Percentiles rank a stretch among this genome's conserved stretches.
Conservation (phyloP, 2,888 invertebrate genomes). For the Drosophila ochracea region DNA sequence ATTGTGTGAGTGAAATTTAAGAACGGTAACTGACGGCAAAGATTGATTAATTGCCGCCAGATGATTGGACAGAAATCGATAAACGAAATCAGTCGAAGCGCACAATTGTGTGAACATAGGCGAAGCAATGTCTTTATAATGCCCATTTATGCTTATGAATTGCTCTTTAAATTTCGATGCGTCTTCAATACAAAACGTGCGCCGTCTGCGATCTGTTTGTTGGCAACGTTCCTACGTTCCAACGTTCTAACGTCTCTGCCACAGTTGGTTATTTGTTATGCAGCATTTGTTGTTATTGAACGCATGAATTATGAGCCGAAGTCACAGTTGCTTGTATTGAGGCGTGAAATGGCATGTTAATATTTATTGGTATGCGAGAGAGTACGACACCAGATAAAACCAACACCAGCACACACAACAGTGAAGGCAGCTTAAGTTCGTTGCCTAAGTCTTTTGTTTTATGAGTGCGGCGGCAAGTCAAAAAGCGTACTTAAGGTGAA, state of each 20-base stretch:
- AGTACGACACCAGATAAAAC: constrained; percentile 28
- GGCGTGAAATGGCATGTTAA: constrained; percentile 81
- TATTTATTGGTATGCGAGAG: constrained; percentile 51
- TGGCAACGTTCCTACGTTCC: not conserved
- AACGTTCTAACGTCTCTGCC: constrained; percentile 32
- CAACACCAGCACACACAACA: constrained; percentile 11
- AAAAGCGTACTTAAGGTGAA: constrained; percentile 26
- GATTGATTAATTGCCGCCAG: constrained; percentile 68
- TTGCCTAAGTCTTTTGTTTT: constrained; percentile 77
- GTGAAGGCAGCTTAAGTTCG: constrained; percentile 49
- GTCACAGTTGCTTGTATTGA: constrained; percentile 65
- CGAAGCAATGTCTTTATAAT: constrained; percentile 69
- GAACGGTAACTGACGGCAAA: constrained; percentile 72
- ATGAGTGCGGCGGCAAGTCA: constrained; percentile 39
- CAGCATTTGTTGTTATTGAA: constrained; percentile 70
- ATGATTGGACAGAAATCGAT: constrained; percentile 70
- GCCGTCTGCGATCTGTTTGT: constrained; percentile 6
- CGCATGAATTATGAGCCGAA: constrained; percentile 70
- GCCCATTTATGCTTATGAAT: constrained; percentile 79
- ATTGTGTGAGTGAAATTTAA: constrained; percentile 54
- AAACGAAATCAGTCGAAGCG: constrained; percentile 41
- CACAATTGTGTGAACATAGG: constrained; percentile 38
- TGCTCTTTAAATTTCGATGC: constrained; percentile 81
- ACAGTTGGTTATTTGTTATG: constrained; percentile 71
- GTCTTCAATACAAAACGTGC: constrained; percentile 75